Base-by-base conservation (phyloP, 2,888 invertebrate species). In the Nymphalis c-album region DNA sequence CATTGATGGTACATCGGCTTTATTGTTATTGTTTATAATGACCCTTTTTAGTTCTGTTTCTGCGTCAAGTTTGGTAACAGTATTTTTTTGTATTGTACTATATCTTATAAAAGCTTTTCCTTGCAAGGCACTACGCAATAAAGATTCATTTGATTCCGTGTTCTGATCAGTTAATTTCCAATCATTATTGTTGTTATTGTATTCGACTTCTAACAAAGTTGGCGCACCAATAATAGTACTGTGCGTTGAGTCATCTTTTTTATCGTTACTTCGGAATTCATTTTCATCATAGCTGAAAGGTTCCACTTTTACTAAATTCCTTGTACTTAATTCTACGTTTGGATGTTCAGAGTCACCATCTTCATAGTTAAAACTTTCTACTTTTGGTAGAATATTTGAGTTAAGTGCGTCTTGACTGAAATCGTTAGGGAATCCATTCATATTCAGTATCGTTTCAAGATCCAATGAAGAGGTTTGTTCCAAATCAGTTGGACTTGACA, bases 151-250 rank as follows among this genome's bases (percentile, higher is more conserved):
- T 35, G 93, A 91, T 79, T 91, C 91, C 40, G 90, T 86, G 80
- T 95, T 96, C 85, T 96, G 95, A 82, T 96, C 95, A 67, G 95
- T 95, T 82, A 95, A 93, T 83, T 96, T 96, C 95, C 96, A 96
- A 84, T 96, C 96, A 85, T 96, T 96, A 85, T 96, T 96, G 82
- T 96, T 96, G 78, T 96, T 95, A 82, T 94, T 94, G 86, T 93
- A 93, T 93, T 93, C 91, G 60, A 85, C 84, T 83, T 92, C 94
- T 83, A 94, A 82, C 78, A 94, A 81, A 48, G 82, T 80, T 18
- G 94, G 93, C 64, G 93, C 93, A 69, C 91, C 92, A 64, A 94
- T 83, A 63, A 91, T 77, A 57, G 90, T 82, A 80, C 85, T 89
- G 70, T 83, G 84, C 40, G 86, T 71, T 18, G 75, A 81, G 51